These are phyloP conservation scores for Lasioglossum vierecki DNA, from an alignment of 2,888 invertebrate species.

Conservation along the genomic window DNA sequence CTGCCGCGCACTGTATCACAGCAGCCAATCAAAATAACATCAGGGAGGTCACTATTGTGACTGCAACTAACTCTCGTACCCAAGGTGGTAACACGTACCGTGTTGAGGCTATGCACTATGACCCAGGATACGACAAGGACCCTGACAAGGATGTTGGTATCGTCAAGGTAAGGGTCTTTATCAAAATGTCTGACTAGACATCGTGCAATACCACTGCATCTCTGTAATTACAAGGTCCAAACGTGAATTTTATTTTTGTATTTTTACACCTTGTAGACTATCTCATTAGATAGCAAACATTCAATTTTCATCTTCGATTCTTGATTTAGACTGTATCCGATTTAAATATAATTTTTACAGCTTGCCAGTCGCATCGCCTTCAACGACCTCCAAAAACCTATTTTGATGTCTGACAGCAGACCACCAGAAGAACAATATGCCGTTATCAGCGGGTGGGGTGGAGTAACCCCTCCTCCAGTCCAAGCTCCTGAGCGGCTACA, in stretches of 20 bases:
- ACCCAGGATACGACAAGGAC: constrained; percentile 19
- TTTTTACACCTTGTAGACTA: background rate
- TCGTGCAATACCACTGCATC: background rate
- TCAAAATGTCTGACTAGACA: background rate
- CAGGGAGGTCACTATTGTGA: constrained; percentile 9
- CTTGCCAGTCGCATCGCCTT: constrained; percentile 27
- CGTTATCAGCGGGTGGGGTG: constrained; percentile 52
- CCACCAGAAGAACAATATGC: background rate
- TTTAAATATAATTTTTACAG: constrained; percentile 16
- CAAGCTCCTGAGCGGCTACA: constrained; percentile 8
- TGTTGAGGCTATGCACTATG: background rate
- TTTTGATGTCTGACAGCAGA: constrained; percentile 12
- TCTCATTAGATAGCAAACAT: background rate
- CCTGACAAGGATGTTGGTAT: constrained; percentile 51
- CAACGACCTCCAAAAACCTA: constrained; percentile 19
- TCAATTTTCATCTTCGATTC: background rate
- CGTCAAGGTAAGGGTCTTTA: constrained; percentile 41
- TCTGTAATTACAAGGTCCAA: no score
- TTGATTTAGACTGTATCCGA: background rate
- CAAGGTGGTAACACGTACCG: constrained; percentile 37
- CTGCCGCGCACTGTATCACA: constrained; percentile 64
- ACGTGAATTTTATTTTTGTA: no score
- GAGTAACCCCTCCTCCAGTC: background rate
- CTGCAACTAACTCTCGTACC: constrained; percentile 23
- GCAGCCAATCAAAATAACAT: no score